Evolutionary conservation across 2,797 vertebrate genomes (phyloP), one percentile per base, ranked within the genome.

Genomic region (Oceanodroma leucorhoa): DNA sequence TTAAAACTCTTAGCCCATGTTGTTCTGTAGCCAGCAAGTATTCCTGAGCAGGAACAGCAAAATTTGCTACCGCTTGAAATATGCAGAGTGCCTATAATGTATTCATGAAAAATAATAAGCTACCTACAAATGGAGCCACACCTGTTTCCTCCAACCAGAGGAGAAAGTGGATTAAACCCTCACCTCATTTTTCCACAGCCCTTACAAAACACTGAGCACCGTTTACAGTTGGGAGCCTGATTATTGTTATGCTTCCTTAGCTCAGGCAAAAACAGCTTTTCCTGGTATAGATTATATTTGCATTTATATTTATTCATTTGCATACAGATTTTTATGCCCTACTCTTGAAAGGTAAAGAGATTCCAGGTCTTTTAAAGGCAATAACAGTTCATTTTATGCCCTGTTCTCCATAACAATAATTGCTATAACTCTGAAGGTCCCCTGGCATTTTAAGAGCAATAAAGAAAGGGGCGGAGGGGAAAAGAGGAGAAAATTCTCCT

Each of bases 361-460:
- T 96, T 94, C 94, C 94, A 92, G 90, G 90, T 97, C 96, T 97
- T 97, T 97, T 97, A 95, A 94, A 97, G 96, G 96, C 97, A 97
- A 95, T 97, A 98, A 97, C 95, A 95, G 94, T 97, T 97, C 94
- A 94, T 97, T 98, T 98, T 98, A 98, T 97, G 85, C 94, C 95
- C 94, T 94, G 89, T 96, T 98, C 97, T 97, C 96, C 96, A 97
- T 97, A 98, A 97, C 95, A 97, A 96, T 97, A 97, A 97, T 97
- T 97, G 93, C 95, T 96, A 94, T 97, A 96, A 96, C 95, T 97
- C 97, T 92, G 93, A 97, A 97, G 87, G 83, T 98, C 95, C 97
- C 72, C 77, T 96, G 96, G 95, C 94, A 97, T 97, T 97, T 97
- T 97, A 97, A 96, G 89, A 85, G 95, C 94, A 97, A 97, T 97